Percentiles rank a stretch among this genome's conserved stretches.
phyloP scores from a whole-genome alignment of 1,140 invertebrate genomes.

The Scylla paramamosain region DNA sequence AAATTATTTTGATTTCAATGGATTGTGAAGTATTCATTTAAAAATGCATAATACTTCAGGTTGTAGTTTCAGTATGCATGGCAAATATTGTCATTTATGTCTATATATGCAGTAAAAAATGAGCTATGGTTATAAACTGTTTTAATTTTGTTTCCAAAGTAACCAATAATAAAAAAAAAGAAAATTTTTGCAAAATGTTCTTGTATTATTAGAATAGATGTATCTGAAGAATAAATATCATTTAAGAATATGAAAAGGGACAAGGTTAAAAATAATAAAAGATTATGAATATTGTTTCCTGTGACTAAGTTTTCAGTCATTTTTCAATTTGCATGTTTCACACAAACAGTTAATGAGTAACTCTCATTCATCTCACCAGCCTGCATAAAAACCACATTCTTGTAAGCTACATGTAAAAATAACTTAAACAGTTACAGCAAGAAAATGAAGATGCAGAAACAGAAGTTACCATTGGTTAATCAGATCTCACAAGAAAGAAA shows the following conservation, averaged over 20 bases:
- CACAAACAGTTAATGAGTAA: not conserved
- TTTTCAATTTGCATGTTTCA: not conserved
- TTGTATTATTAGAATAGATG: too few relatives aligned
- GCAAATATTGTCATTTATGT: too few relatives aligned
- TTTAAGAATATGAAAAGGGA: not conserved
- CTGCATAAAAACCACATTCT: not conserved
- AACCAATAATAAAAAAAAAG: too few relatives aligned
- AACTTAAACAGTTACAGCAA: not conserved
- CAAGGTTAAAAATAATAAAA: not conserved
- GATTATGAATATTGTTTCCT: not conserved
- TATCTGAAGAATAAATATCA: not conserved
- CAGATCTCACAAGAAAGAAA: not conserved
- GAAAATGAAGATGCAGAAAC: conserved; percentile 14
- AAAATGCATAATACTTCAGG: too few relatives aligned
- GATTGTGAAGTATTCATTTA: too few relatives aligned
- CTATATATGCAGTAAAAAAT: too few relatives aligned
- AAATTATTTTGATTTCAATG: too few relatives aligned
- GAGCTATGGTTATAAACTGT: too few relatives aligned
- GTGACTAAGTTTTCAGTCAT: not conserved
- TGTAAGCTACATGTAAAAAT: not conserved
- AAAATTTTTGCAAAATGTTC: too few relatives aligned
- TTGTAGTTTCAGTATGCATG: too few relatives aligned
- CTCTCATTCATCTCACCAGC: not conserved
- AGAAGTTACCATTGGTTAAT: not conserved
- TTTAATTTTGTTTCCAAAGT: too few relatives aligned